Evolutionary conservation across 2,113 vertebrate species (phyloP).

Genomic region (Colinus virginianus): DNA sequence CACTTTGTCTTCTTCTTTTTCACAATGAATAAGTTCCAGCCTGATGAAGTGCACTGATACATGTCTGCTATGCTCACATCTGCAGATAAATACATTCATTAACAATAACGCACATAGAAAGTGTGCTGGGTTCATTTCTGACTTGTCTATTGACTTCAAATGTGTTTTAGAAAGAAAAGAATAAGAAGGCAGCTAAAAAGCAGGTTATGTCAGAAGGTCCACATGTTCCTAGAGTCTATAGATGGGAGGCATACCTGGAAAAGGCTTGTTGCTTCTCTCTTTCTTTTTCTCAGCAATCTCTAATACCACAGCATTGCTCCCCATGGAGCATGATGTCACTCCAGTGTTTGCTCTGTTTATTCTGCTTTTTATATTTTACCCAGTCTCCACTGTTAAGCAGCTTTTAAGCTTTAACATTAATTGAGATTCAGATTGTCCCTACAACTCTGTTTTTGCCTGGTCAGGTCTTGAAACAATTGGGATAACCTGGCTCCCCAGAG

Average conservation of each 20-base stretch:
- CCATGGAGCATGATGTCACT: not conserved
- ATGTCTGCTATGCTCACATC: conserved; percentile 38
- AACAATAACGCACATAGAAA: not conserved
- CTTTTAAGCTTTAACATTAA: not conserved
- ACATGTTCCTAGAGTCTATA: rapidly evolving
- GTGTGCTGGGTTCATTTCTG: rapidly evolving
- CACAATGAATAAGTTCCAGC: not conserved
- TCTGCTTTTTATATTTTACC: not conserved
- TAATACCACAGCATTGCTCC: not conserved
- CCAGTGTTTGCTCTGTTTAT: not conserved
- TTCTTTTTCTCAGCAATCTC: not conserved
- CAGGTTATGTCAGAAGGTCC: not conserved
- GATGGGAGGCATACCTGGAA: not conserved
- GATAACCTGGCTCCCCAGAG: not conserved
- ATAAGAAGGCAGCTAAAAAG: not conserved
- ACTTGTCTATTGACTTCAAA: not conserved
- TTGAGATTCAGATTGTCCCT: not conserved
- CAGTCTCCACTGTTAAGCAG: not conserved
- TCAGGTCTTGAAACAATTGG: not conserved
- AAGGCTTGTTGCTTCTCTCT: not conserved
- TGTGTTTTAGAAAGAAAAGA: not conserved
- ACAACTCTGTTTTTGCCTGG: not conserved
- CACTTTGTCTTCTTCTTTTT: conserved; percentile 41
- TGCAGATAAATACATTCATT: conserved; percentile 18
- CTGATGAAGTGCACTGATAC: conserved; percentile 52